A percentile compares a stretch with the other conserved stretches of the same genome.
Evolutionary conservation across 2,113 vertebrate genomes (phyloP).

Genomic region (Mobula birostris): DNA sequence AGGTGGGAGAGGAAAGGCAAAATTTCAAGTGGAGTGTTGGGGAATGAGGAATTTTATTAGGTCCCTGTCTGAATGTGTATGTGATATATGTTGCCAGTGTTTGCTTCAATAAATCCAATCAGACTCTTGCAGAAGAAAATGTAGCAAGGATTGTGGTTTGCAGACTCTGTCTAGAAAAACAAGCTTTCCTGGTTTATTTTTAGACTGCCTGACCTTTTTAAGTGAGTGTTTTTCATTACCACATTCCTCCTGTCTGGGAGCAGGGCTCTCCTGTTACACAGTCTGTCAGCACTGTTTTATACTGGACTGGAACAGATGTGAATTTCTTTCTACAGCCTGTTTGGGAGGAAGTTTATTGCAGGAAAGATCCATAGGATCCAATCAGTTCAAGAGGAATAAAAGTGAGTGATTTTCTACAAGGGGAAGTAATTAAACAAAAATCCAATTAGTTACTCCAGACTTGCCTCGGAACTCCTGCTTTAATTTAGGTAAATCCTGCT

Average conservation of each 20-base stretch:
- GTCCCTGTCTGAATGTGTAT: not conserved
- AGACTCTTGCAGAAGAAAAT: not conserved
- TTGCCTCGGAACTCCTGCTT: not conserved
- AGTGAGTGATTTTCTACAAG: not conserved
- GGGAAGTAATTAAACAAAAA: not conserved
- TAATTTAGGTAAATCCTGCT: not conserved
- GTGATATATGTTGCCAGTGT: not conserved
- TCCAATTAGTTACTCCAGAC: not conserved
- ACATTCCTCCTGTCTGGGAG: slow-evolving; percentile 28
- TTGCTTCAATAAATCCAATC: slow-evolving; percentile 30
- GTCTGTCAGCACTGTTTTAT: slow-evolving; percentile 16
- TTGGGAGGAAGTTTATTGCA: slow-evolving; percentile 12
- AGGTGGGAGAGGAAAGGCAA: not conserved
- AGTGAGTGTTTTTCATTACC: slow-evolving; percentile 35
- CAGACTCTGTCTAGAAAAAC: slow-evolving; percentile 37
- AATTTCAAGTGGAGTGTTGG: not conserved
- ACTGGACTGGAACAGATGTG: slow-evolving; percentile 15
- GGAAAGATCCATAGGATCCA: not conserved
- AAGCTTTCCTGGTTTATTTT: slow-evolving; percentile 37
- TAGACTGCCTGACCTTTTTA: slow-evolving; percentile 30
- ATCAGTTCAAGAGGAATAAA: not conserved
- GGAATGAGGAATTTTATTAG: not conserved
- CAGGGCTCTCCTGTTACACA: slow-evolving; percentile 21
- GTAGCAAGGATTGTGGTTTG: not conserved
- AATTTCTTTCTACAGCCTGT: slow-evolving; percentile 13